A percentile compares a stretch with the other conserved stretches of the same genome.
Conservation (phyloP, 2,888 invertebrate genomes). For the Drosophila lutescens region DNA sequence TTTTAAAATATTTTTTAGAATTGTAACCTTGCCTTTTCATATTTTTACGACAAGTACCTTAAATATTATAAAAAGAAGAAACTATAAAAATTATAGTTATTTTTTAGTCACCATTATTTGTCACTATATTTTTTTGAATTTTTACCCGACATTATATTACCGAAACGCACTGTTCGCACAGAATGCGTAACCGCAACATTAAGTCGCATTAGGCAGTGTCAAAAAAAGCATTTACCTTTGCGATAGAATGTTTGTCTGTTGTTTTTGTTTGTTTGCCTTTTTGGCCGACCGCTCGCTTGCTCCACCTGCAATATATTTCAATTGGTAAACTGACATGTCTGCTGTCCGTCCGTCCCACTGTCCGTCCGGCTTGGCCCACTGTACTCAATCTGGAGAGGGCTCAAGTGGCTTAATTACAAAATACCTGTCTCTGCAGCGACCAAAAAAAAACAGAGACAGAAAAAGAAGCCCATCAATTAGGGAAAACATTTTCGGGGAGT, state of each 20-base stretch:
- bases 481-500: conserved; percentile 25
- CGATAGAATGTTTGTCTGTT: conserved; percentile 30
- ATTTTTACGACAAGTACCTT: too few species aligned
- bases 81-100: too few species aligned
- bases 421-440: conserved; percentile 25
- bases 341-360: conserved; percentile 36
- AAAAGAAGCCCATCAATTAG: conserved; percentile 40
- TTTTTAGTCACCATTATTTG: too few species aligned
- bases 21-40: too few species aligned
- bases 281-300: conserved; percentile 1
- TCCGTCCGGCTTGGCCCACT: conserved; percentile 36
- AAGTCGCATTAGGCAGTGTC: conserved; percentile 70
- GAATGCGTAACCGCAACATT: conserved; percentile 53
- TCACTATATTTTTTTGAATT: not conserved
- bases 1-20: too few species aligned
- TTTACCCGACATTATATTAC: not conserved
- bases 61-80: too few species aligned
- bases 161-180: conserved; percentile 12
- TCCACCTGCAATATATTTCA: conserved; percentile 51
- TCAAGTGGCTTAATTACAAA: conserved; percentile 57
- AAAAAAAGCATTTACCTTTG: conserved; percentile 69
- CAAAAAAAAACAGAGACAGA: not conserved
- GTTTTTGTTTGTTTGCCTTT: conserved; percentile 37
- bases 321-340: conserved; percentile 46
- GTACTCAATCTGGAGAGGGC: conserved; percentile 35